phyloP scores from a whole-genome alignment of 1,140 invertebrate genomes.

The Wasmannia auropunctata region DNA sequence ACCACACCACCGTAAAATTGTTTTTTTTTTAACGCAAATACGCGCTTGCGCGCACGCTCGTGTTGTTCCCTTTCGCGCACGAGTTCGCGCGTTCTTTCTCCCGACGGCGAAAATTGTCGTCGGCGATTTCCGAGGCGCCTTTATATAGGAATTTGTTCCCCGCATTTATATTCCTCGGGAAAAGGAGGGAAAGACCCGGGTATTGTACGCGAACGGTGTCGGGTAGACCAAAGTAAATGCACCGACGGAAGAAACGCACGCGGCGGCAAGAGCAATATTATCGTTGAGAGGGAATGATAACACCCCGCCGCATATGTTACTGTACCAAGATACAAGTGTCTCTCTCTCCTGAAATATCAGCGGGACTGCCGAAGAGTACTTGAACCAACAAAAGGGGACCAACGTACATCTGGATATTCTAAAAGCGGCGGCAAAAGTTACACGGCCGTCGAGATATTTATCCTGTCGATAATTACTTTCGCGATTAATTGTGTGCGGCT shows the following conservation, averaged over 20 bases:
- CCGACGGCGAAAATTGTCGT: not conserved
- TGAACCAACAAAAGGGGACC: slow-evolving; percentile 44
- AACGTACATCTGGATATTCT: slow-evolving; percentile 58
- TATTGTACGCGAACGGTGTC: slow-evolving; percentile 51
- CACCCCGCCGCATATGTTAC: slow-evolving; percentile 74
- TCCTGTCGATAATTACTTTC: slow-evolving; percentile 52
- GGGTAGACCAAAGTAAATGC: slow-evolving; percentile 65
- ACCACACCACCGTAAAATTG: slow-evolving; percentile 4
- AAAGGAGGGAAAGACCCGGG: slow-evolving; percentile 9
- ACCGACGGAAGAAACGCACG: slow-evolving; percentile 61
- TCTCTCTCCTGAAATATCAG: slow-evolving; percentile 57
- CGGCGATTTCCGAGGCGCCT: slow-evolving; percentile 5
- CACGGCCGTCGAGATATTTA: slow-evolving; percentile 47
- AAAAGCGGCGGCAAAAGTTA: slow-evolving; percentile 36
- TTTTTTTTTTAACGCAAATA: slow-evolving; percentile 48
- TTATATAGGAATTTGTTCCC: slow-evolving; percentile 54
- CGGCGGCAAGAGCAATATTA: slow-evolving; percentile 76
- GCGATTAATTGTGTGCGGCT: slow-evolving; percentile 44
- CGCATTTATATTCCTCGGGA: slow-evolving; percentile 53
- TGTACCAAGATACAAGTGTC: slow-evolving; percentile 63
- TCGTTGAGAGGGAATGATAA: slow-evolving; percentile 77
- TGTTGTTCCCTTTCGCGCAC: not conserved
- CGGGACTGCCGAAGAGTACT: slow-evolving; percentile 51
- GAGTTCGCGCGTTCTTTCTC: slow-evolving; percentile 1
- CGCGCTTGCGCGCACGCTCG: not conserved